Base-by-base conservation (phyloP, 1,140 invertebrate species). In the Drosophila varians region DNA sequence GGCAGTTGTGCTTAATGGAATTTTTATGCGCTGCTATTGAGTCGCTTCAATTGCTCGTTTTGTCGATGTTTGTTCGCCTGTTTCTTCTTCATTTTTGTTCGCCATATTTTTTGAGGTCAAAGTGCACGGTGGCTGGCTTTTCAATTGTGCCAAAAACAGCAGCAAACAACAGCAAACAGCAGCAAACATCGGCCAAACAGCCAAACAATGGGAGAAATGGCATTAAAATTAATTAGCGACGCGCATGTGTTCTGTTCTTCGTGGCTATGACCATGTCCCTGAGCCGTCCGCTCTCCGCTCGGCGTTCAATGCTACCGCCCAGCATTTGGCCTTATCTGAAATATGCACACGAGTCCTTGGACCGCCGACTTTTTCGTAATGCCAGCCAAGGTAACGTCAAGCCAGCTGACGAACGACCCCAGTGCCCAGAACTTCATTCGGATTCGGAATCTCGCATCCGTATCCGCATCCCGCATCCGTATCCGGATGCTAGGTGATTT, bases 311-410 rank as follows among this genome's bases (percentile, higher is more conserved):
- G 38, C 38, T 56, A 79, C 56, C 76, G 66, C 42, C 66, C 72
- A 86, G 68, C 74, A 87, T 82, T 87, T 87, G 83, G 74, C 82
- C 82, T 87, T 87, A 87, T 87, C 82, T 87, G 75, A 87, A 86
- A 87, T 87, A 87, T 87, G 82, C 82, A 87, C 70, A 80, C 49
- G 55, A 68, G 77, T 60, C 83, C 82, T 87, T 87, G 83, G 70
- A 58, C 52, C 58, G 49, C 80, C 51, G 53, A 72, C 71, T 72
- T 80, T 79, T 58, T 75, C 73, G 77, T 80, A 80, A 80, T 75
- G 58, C 65, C 65, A 78, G 12, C 68, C 61, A 77, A 77, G 75
- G 75, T 69, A 74, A 78, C 69, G 56, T 53, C 56, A 79, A 31
- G 68, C 70, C 55, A 74, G 52, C 55, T 66, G 69, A 77, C 65